Evolutionary conservation across 2,113 vertebrate species (phyloP).

Genomic region (Cephalopterus ornatus): DNA sequence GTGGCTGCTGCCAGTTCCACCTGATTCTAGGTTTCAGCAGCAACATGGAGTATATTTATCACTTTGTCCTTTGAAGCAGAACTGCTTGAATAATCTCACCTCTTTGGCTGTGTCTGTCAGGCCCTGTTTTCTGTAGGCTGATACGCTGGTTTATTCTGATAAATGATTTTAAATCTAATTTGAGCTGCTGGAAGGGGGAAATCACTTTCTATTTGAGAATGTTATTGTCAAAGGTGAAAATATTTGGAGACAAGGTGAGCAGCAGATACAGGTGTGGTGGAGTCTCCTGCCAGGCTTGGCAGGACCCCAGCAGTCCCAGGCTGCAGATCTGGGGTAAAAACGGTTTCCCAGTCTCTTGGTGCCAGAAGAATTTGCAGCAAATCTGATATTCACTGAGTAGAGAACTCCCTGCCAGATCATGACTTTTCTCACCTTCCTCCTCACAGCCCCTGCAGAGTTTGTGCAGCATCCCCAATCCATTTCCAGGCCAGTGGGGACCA

Average conservation of each 20-base stretch:
- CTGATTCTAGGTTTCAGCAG: slow-evolving; percentile 27
- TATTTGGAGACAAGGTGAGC: not conserved
- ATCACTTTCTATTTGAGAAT: not conserved
- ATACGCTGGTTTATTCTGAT: not conserved
- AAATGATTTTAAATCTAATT: slow-evolving; percentile 24
- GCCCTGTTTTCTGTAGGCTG: not conserved
- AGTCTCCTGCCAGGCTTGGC: not conserved
- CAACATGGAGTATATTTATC: not conserved
- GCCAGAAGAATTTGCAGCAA: not conserved
- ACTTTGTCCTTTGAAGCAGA: slow-evolving; percentile 7
- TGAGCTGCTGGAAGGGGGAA: not conserved
- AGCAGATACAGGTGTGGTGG: not conserved
- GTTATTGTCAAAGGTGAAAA: not conserved
- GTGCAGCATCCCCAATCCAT: slow-evolving; percentile 95
- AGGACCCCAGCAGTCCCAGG: not conserved
- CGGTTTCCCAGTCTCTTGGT: not conserved
- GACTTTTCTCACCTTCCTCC: not conserved
- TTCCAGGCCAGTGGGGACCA: slow-evolving; percentile 89
- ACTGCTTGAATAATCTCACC: slow-evolving; percentile 28
- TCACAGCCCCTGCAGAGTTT: slow-evolving; percentile 92
- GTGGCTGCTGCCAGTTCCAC: not conserved
- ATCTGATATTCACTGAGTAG: not conserved
- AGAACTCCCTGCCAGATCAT: not conserved
- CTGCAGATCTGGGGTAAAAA: not conserved
- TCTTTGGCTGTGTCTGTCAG: not conserved